Conservation (phyloP, 2,797 vertebrate species). For the Enteromius anoplus region DNA sequence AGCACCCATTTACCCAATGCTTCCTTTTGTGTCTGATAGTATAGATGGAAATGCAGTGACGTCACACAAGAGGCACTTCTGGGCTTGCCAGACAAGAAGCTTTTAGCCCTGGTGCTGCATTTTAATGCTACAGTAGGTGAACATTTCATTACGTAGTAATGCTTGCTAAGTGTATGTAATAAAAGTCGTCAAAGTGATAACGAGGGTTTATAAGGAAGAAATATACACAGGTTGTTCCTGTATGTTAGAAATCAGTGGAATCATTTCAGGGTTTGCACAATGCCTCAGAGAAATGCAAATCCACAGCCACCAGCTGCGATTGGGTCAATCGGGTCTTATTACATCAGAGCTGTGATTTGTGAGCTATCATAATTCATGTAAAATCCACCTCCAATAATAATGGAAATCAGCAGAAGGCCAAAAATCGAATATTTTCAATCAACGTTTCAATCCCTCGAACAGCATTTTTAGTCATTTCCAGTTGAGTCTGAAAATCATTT, state of each 20-base stretch:
- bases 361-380: conserved; percentile 1
- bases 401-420: not conserved
- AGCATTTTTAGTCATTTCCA: not conserved
- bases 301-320: not conserved
- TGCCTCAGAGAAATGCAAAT: conserved; percentile 1
- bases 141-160: not conserved
- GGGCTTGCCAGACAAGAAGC: not conserved
- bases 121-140: not conserved
- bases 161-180: not conserved
- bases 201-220: not conserved
- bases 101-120: not conserved
- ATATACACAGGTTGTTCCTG: not conserved
- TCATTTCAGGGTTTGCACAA: not conserved
- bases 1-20: conserved; percentile 42
- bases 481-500: not conserved
- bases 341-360: not conserved
- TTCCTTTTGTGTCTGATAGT: conserved; percentile 36
- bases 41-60: conserved; percentile 4
- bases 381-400: conserved; percentile 5
- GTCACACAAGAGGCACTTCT: not conserved
- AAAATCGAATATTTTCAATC: not conserved
- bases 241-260: not conserved
- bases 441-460: not conserved
- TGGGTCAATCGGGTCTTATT: not conserved
- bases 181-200: no score